Percentiles rank a stretch among this genome's conserved stretches.
phyloP scores from a whole-genome alignment of 2,113 vertebrate species.

The Chloroceryle aenea region DNA sequence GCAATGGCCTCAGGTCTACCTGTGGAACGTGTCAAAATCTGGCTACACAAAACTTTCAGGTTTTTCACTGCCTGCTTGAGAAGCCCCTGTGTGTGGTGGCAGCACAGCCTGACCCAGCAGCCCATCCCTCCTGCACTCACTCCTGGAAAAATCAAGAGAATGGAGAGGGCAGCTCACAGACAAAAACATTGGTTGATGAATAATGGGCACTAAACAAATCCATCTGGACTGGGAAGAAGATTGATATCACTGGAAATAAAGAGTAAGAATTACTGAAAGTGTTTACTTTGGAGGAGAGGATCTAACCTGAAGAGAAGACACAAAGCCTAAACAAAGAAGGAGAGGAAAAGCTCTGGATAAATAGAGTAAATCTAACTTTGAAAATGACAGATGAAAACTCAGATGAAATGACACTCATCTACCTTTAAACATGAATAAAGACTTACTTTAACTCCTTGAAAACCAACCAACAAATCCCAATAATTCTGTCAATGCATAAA shows the following conservation, averaged over 20 bases:
- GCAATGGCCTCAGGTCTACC: not conserved
- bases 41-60: not conserved
- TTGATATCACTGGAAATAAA: not conserved
- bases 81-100: not conserved
- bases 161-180: not conserved
- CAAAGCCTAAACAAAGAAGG: not conserved
- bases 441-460: not conserved
- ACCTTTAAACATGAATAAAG: not conserved
- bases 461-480: not conserved
- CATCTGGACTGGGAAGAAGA: not conserved
- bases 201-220: not conserved
- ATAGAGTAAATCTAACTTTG: not conserved
- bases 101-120: not conserved
- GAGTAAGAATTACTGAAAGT: not conserved
- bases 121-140: not conserved
- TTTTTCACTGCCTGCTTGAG: not conserved
- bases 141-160: not conserved
- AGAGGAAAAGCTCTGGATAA: not conserved
- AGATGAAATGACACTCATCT: not conserved
- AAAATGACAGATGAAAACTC: not conserved
- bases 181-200: not conserved
- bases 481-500: not conserved
- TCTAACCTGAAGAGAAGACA: not conserved
- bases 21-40: not conserved
- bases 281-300: not conserved